phyloP scores from a whole-genome alignment of 2,113 vertebrate species.

The Ciconia maguari region DNA sequence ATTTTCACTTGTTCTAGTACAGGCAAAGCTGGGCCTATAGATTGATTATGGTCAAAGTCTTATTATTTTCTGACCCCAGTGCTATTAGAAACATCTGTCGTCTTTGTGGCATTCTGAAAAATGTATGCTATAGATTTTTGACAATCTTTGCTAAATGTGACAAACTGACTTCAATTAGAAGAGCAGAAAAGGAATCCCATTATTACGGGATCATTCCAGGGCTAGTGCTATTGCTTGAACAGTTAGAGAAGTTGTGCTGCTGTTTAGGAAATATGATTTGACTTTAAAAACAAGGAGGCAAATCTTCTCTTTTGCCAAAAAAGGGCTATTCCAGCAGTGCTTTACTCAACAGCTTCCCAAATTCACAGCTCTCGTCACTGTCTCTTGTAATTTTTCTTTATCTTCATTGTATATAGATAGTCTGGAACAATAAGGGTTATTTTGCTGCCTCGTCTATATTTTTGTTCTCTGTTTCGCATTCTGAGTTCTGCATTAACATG shows the following conservation, averaged over 20 bases:
- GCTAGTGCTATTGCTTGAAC: neutral
- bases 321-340: neutral
- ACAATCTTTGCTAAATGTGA: neutral
- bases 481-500: neutral
- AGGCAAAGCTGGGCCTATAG: neutral
- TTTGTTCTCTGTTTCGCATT: neutral
- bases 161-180: neutral
- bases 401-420: neutral
- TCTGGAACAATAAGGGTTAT: neutral
- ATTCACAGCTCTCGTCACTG: neutral
- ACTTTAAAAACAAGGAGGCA: neutral
- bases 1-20: neutral
- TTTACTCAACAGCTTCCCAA: neutral
- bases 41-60: neutral
- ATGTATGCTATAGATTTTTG: neutral
- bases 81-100: neutral
- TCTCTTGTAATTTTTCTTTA: neutral
- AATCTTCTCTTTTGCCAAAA: neutral
- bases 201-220: neutral
- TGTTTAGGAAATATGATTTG: neutral
- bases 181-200: neutral
- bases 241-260: neutral
- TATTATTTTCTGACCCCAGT: conserved; percentile 10
- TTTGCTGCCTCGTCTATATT: neutral
- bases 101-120: neutral